phyloP scores from a whole-genome alignment of 2,113 vertebrate genomes.

The Nothobranchius kuhntae region DNA sequence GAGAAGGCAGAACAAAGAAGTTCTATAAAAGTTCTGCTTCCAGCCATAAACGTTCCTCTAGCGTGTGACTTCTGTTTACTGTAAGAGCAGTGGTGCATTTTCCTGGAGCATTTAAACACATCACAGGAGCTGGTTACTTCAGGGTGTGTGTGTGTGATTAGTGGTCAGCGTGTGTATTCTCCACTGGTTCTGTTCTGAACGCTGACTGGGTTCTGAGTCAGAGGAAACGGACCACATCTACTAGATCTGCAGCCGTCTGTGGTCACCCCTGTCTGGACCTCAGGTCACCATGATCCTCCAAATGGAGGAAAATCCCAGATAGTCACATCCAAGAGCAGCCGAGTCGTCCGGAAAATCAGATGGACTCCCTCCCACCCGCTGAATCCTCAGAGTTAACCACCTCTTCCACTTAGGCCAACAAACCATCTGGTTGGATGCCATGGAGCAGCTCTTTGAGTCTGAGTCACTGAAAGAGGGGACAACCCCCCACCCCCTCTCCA shows the following conservation, averaged over 20 bases:
- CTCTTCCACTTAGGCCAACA: slow-evolving; percentile 39
- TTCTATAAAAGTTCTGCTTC: slow-evolving; percentile 47
- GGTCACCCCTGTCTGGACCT: slow-evolving; percentile 33
- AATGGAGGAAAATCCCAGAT: slow-evolving; percentile 48
- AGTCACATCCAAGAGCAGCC: slow-evolving; percentile 27
- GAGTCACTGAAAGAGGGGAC: slow-evolving; percentile 62
- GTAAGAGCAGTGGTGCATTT: slow-evolving; percentile 59
- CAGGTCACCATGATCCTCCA: neutral
- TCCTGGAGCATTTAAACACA: slow-evolving; percentile 66
- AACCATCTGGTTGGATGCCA: slow-evolving; percentile 48
- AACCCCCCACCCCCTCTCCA: slow-evolving; percentile 32
- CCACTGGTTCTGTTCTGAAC: slow-evolving; percentile 36
- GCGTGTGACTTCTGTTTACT: slow-evolving; percentile 50
- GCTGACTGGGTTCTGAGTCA: slow-evolving; percentile 63
- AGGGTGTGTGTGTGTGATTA: slow-evolving; percentile 64
- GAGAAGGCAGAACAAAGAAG: slow-evolving; percentile 7
- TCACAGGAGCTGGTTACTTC: slow-evolving; percentile 51
- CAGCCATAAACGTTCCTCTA: slow-evolving; percentile 44
- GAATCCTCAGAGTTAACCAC: slow-evolving; percentile 28
- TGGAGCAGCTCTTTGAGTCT: slow-evolving; percentile 58
- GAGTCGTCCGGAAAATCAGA: neutral
- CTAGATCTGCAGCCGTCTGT: slow-evolving; percentile 32
- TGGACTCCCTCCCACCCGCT: slow-evolving; percentile 40
- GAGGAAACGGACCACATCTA: slow-evolving; percentile 4
- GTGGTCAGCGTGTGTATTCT: slow-evolving; percentile 49